A percentile compares a stretch with the other conserved stretches of the same genome.
These are phyloP conservation scores for Ceratoteleas bidentatus DNA, from an alignment of 1,140 invertebrate genomes.

Conservation along the genomic window DNA sequence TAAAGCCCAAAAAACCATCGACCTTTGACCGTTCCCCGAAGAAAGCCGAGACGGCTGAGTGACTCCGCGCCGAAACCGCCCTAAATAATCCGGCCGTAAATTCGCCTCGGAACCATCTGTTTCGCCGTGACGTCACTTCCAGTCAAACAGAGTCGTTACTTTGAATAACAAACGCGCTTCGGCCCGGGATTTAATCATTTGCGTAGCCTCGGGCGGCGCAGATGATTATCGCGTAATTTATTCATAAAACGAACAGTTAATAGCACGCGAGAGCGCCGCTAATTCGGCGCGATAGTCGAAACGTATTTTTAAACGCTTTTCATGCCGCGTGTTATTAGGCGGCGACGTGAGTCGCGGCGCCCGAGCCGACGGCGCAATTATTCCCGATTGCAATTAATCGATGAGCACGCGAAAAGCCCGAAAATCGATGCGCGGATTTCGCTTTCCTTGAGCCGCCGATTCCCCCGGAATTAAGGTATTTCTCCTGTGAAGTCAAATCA, in stretches of 20 bases:
- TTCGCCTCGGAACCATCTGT: neutral
- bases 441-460: constrained; percentile 35
- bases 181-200: constrained; percentile 35
- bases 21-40: too few relatives aligned
- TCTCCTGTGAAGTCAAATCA: too few relatives aligned
- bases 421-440: constrained; percentile 52
- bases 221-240: constrained; percentile 44
- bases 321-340: neutral
- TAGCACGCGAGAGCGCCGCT: constrained; percentile 26
- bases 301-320: constrained; percentile 18
- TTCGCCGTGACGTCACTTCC: constrained; percentile 12
- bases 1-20: too few relatives aligned
- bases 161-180: constrained; percentile 33
- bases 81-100: neutral
- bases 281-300: constrained; percentile 4
- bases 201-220: constrained; percentile 23
- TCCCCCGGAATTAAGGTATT: constrained; percentile 27
- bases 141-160: constrained; percentile 16
- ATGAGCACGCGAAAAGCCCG: constrained; percentile 47
- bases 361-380: constrained; percentile 22
- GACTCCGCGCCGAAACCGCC: neutral
- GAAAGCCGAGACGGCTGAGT: too few relatives aligned
- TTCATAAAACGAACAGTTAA: constrained; percentile 41
- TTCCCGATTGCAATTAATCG: constrained; percentile 27
- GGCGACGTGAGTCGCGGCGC: neutral